A percentile compares a stretch with the other conserved stretches of the same genome.
These are phyloP conservation scores for Amphibalanus amphitrite DNA, from an alignment of 1,140 invertebrate species.

Conservation along the genomic window DNA sequence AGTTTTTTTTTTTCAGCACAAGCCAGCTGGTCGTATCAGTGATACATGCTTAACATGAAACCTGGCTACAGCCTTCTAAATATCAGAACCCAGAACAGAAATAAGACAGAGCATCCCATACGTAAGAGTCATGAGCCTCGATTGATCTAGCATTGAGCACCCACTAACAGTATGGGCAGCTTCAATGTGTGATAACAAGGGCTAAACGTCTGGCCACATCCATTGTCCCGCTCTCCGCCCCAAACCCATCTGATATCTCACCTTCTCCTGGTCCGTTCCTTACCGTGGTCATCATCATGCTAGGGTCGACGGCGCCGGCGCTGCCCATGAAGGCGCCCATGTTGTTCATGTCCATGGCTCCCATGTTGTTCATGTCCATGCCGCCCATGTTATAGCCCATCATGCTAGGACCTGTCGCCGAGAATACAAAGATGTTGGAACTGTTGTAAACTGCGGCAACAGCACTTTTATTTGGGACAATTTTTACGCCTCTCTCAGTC, in stretches of 20 bases:
- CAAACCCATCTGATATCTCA: not conserved
- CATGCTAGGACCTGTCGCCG: not conserved
- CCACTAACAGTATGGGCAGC: not conserved
- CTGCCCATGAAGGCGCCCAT: not conserved
- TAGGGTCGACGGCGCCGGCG: not conserved
- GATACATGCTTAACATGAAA: too few relatives aligned
- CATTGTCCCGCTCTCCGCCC: too few relatives aligned
- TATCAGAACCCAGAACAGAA: too few relatives aligned
- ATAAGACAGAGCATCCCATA: too few relatives aligned
- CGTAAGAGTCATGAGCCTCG: too few relatives aligned
- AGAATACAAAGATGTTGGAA: too few relatives aligned
- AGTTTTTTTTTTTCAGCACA: too few relatives aligned
- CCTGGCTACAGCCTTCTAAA: too few relatives aligned
- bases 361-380: not conserved
- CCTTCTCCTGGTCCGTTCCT: not conserved
- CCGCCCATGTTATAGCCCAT: not conserved
- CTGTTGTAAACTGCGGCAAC: too few relatives aligned
- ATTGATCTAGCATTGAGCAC: not conserved
- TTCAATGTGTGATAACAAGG: not conserved
- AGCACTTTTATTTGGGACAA: too few relatives aligned
- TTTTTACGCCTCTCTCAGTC: too few relatives aligned
- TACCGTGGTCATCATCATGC: not conserved
- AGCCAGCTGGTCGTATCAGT: too few relatives aligned
- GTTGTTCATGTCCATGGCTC: not conserved
- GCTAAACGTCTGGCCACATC: not conserved